These are phyloP conservation scores for chimpanzee (Pan troglodytes) DNA, from an alignment of 2,113 vertebrate species.

Conservation along the genomic window NHGRI_mPanTro3-v2.1_pri NC_072398.2:150468501-150469000, in stretches of 20 bases:
- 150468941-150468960: neutral
- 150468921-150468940: neutral
- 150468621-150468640: neutral
- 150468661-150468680: neutral
- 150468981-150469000: neutral
- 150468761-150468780: neutral
- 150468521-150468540: neutral
- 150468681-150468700: neutral
- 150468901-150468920: neutral
- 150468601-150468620: neutral
- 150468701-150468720: neutral
- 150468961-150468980: neutral
- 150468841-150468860: neutral
- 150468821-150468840: neutral
- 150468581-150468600: neutral
- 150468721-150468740: neutral
- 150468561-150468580: neutral
- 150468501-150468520: neutral
- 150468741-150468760: neutral
- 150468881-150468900: neutral
- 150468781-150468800: neutral
- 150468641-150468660: neutral
- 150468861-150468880: neutral
- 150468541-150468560: neutral
- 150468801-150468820: neutral